Base-by-base conservation (phyloP, 1,140 invertebrate genomes). In the Drosophila insularis region DNA sequence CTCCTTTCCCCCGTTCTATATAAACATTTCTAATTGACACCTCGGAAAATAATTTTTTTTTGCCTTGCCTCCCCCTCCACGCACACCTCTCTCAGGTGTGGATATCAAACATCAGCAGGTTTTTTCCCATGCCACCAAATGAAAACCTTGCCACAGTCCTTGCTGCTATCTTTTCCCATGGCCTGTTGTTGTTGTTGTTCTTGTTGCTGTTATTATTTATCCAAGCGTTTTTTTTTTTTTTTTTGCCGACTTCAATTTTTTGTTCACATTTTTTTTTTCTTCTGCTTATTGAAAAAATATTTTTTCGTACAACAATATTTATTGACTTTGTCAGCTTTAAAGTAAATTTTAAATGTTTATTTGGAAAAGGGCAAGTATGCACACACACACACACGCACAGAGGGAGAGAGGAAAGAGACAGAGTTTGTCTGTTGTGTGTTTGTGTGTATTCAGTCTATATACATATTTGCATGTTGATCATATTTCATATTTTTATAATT, bases 241-340 rank as follows among this genome's bases (percentile, higher is more conserved):
- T 77, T 86, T 72, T 68, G 79, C 82, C 50, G 78, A 70, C 78
- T 79, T 71, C 40, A 59, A 71, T 78, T 81, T 50, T 23, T 79
- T 67, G 67, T 63, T 68, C 39, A 32, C 37, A 23, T 73, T 54
- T 53, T 69, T 79, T 27, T 27, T 27, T 27, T 27, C 0, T 82
- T 80, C 64, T 89, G 84, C 84, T 89, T 89, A 84, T 89, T 89
- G 80, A 89, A 89, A 89, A 77, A 89, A 89, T 89, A 89, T 89
- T 89, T 89, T 78, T 71, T 77, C 66, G 77, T 77, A 67, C 56
- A 80, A 80, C 77, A 80, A 80, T 80, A 80, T 80, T 89, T 89
- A 89, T 89, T 89, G 84, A 89, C 85, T 89, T 89, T 89, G 84
- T 89, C 84, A 89, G 85, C 84, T 89, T 89, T 89, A 89, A 89